Evolutionary conservation across 2,797 vertebrate genomes (phyloP).

Genomic region (Gymnoscopelus microlampas): DNA sequence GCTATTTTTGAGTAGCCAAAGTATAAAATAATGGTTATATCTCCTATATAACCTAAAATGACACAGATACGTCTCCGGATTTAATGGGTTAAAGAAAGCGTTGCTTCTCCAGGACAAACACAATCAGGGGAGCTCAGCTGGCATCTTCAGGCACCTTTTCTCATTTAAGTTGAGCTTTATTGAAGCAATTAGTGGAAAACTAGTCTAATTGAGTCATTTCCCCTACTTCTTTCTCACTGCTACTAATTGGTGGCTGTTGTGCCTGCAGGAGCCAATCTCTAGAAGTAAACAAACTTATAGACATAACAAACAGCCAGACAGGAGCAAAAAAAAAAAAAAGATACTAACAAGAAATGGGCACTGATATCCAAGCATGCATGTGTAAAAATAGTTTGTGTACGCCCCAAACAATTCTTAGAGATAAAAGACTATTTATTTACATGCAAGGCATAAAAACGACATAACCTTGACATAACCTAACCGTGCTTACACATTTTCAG

Average conservation of each 20-base stretch:
- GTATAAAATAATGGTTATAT: too few relatives aligned
- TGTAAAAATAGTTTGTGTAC: neutral
- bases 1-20: too few relatives aligned
- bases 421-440: too few relatives aligned
- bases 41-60: too few relatives aligned
- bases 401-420: too few relatives aligned
- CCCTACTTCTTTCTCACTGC: conserved; percentile 22
- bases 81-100: neutral
- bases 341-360: neutral
- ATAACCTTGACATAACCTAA: too few relatives aligned
- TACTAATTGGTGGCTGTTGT: conserved; percentile 17
- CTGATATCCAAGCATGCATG: conserved; percentile 6
- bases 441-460: too few relatives aligned
- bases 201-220: conserved; percentile 49
- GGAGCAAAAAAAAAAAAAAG: too few relatives aligned
- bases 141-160: conserved; percentile 19
- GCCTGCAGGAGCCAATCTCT: conserved; percentile 27
- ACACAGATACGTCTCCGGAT: too few relatives aligned
- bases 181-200: conserved; percentile 40
- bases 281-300: conserved; percentile 34
- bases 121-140: conserved; percentile 24
- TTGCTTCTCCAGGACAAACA: conserved; percentile 9
- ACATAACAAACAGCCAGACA: conserved; percentile 25
- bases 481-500: too few relatives aligned
- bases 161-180: conserved; percentile 25